Base-by-base conservation (phyloP, 2,888 invertebrate genomes). In the Drosophila subsilvestris region DNA sequence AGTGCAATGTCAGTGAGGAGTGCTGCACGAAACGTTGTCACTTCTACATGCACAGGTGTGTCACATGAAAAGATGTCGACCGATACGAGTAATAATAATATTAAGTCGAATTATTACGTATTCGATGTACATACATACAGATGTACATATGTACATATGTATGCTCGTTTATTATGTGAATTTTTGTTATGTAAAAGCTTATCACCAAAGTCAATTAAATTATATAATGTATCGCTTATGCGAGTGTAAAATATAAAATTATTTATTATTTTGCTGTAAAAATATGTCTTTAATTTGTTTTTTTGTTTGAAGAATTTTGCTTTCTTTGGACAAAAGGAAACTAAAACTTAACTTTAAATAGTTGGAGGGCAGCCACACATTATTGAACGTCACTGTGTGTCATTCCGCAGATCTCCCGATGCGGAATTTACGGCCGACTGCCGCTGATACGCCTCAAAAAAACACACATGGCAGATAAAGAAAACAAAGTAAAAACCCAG, bases 21-120 rank as follows among this genome's bases (percentile, higher is more conserved):
- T 92, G 92, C 73, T 92, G 92, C 51, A 78, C 80, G 14, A 22
- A 72, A 27, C 88, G 90, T 25, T 92, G 92, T 56, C 91, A 89
- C 76, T 85, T 88, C n/a, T 92, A 84, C 63, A 73, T 89, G 29
- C 90, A 90, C 63, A 88, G 89, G 63, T 92, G 92, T 69, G 92
- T 92, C 54, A 90, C 91, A 48, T 92, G 63, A 79, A 57, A 20
- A 42, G 50, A 47, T 43, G 22, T 9, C 3, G 12, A 6, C 18
- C 9, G 48, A 43, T 10, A 20, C 3, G 25, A 5, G 6, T 10
- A 18, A 25, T 20, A 49, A 58, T n/a, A n/a, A 22, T 4, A 18
- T 42, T 47, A 68, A 43, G 7, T n/a, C 43, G 22, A 25, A 50
- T 25, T 47, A 14, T 22, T 12, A 20, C 14, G 3, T 4, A 20